Percentiles rank a stretch among this genome's conserved stretches.
These are phyloP conservation scores for Monochamus saltuarius DNA, from an alignment of 1,140 invertebrate species.

Conservation along the genomic window DNA sequence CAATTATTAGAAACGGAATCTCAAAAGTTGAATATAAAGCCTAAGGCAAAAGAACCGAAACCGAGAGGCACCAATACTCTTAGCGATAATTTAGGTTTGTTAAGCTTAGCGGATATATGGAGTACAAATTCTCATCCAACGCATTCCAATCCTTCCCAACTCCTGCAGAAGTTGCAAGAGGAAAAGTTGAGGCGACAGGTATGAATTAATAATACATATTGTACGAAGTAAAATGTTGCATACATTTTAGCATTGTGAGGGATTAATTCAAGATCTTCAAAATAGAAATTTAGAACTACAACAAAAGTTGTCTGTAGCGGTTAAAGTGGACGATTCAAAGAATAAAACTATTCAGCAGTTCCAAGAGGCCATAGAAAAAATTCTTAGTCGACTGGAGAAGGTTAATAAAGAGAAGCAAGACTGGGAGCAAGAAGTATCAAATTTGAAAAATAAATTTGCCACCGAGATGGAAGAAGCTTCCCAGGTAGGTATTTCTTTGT, in stretches of 20 bases:
- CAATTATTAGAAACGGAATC: conserved; percentile 12
- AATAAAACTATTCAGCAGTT: conserved; percentile 67
- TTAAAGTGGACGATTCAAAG: conserved; percentile 73
- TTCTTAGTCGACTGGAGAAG: conserved; percentile 47
- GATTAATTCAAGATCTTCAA: conserved; percentile 72
- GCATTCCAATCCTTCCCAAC: conserved; percentile 20
- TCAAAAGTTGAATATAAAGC: background rate
- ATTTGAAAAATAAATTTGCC: conserved; percentile 39
- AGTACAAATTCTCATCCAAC: conserved; percentile 40
- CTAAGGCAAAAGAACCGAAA: conserved; percentile 14
- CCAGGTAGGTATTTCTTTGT: conserved; percentile 36
- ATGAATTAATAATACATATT: conserved; percentile 26
- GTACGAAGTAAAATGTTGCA: conserved; percentile 1
- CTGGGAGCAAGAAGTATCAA: conserved; percentile 35
- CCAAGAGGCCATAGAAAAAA: conserved; percentile 56
- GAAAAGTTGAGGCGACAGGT: conserved; percentile 73
- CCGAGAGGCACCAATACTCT: conserved; percentile 16
- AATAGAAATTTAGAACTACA: conserved; percentile 71
- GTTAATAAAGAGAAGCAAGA: conserved; percentile 35
- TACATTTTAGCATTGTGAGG: conserved; percentile 68
- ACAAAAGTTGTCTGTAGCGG: conserved; percentile 74
- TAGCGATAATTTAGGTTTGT: conserved; percentile 39
- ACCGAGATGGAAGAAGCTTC: conserved; percentile 39
- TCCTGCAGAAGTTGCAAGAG: conserved; percentile 67
- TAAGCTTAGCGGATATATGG: conserved; percentile 60